Base-by-base conservation (phyloP, 2,888 invertebrate genomes). In the Ditylenchus weischeri region DNA sequence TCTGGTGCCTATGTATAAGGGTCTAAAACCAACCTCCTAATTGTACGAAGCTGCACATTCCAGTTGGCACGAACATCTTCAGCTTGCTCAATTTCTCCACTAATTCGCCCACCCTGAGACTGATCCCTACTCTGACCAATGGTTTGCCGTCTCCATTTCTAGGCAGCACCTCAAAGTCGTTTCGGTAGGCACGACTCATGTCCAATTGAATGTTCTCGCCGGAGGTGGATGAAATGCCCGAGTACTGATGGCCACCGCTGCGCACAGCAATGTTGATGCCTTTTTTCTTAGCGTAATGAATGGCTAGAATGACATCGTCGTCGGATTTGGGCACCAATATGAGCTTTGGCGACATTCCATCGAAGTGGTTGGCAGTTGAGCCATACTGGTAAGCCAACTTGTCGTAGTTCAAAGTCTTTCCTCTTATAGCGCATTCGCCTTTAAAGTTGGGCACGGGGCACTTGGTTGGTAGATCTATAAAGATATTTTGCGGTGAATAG, bases 161-260 rank as follows among this genome's bases (percentile, higher is more conserved):
- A 29, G 29, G 29, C 29, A 29, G 5, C 29, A 29, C 29, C 29
- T 29, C 29, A 5, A 29, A 29, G 29, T 29, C 29, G 29, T 29
- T 29, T 19, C 57, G 36, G 58, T 38, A 58, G 11, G 58, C 58
- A n/a, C 43, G 29, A 29, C 58, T 58, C 19, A 58, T 6, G 58
- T 58, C 58, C 58, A 58, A 58, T 11, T 58, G 58, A 3, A 58
- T 58, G 15, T 35, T 58, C n/a, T 58, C 35, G 0, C 58, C 29
- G 58, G 11, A 19, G 3, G 58, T 23, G 23, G 58, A 58, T 43
- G 58, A 58, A 1, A 43, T 43, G n/a, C 58, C 58, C 38, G 11
- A 38, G 58, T 19, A 58, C 58, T 58, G 58, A 58, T 58, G 58
- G 23, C 58, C 58, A 13, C 58, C 58, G 2, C 38, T 23, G 58